Base-by-base conservation (phyloP, 2,888 invertebrate species). In the Chymomyza fuscimana region DNA sequence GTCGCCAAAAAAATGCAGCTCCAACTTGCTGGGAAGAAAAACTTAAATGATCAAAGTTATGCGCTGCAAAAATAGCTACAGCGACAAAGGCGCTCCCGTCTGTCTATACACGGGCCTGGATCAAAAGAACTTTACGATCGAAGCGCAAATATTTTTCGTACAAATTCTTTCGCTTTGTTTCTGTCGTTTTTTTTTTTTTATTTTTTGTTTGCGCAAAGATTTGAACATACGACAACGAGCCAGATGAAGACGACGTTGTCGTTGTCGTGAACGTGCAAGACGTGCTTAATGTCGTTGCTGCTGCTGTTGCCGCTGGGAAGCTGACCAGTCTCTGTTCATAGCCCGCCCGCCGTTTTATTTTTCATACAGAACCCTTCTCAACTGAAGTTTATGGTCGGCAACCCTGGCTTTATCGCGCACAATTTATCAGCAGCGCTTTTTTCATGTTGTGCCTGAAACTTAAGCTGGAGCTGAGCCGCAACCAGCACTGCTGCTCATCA, bases 71-170 rank as follows among this genome's bases (percentile, higher is more conserved):
- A 67, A 67, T 56, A 62, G 40, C 62, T 32, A 32, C 32, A 32
- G 32, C 32, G 32, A 54, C 19, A 58, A 58, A 25, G 58, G 58
- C 58, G 58, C 58, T 58, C 9, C 58, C 19, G 16, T 19, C 5
- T 51, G 15, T 19, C 12, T 16, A 15, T 51, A 15, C 15, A 59
- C 78, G 87, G 83, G 84, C 80, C 79, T 82, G 85, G 87, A 86
- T 83, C 87, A 83, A 82, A 82, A 83, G 86, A 81, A 74, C 74
- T 72, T 73, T 78, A 80, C 86, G 71, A 86, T 86, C 82, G 88
- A 88, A 86, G 84, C 87, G 87, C 88, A 86, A 88, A 75, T 76
- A 86, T 86, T 86, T 69, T 86, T 87, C 77, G 86, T 85, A 86
- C 88, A 86, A 88, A 86, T 86, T 86, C 85, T 80, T 86, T 54